Conservation (phyloP, 2,888 invertebrate species). For the Mythimna albipuncta region DNA sequence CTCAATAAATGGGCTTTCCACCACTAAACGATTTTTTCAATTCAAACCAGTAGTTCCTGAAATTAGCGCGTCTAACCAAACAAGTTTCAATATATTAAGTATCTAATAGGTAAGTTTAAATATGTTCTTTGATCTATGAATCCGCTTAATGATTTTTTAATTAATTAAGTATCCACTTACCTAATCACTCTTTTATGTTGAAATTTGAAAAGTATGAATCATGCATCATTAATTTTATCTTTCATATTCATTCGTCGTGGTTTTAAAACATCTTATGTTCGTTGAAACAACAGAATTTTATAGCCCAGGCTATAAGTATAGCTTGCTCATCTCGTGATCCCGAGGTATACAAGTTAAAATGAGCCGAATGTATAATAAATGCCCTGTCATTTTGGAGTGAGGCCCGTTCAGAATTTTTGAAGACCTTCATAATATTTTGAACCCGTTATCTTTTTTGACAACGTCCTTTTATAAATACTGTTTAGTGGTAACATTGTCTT, state of each 20-base stretch:
- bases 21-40: no score
- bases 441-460: not conserved
- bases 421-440: not conserved
- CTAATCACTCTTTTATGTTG: no score
- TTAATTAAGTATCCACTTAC: no score
- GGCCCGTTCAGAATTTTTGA: not conserved
- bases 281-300: not conserved
- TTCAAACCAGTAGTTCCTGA: no score
- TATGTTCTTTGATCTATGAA: no score
- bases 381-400: constrained; percentile 20
- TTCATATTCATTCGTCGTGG: not conserved
- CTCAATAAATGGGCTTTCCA: no score
- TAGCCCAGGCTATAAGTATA: not conserved
- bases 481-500: no score
- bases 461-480: not conserved
- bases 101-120: no score
- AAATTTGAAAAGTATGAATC: no score
- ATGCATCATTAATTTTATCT: not conserved
- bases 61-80: no score
- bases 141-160: no score
- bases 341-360: constrained; percentile 14
- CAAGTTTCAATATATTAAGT: no score
- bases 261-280: not conserved
- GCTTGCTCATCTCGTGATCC: constrained; percentile 9
- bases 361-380: constrained; percentile 18